phyloP scores from a whole-genome alignment of 2,888 invertebrate genomes.

The Sarcophaga caerulescens region DNA sequence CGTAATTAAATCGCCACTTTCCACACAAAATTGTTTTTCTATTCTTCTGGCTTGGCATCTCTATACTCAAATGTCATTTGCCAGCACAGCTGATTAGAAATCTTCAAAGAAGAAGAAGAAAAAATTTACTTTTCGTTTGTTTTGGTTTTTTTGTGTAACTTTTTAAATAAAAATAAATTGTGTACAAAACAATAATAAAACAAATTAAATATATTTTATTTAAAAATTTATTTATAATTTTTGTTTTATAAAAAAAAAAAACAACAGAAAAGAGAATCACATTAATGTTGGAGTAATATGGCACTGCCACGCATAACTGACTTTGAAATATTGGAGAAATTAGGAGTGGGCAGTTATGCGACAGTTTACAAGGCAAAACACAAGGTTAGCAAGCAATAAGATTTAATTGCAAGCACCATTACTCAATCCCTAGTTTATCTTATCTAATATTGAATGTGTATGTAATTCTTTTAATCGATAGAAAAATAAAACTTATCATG shows the following conservation, averaged over 20 bases:
- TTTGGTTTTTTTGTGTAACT: slow-evolving; percentile 51
- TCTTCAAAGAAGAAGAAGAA: background rate
- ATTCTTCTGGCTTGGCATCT: background rate
- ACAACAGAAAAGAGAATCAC: background rate
- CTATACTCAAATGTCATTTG: background rate
- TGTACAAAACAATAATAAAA: slow-evolving; percentile 1
- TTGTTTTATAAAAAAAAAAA: slow-evolving; percentile 3
- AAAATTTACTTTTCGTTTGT: slow-evolving; percentile 47
- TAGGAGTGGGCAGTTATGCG: slow-evolving; percentile 92
- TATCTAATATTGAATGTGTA: background rate
- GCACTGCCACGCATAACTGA: slow-evolving; percentile 83
- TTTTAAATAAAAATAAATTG: slow-evolving; percentile 26
- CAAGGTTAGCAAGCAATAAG: slow-evolving; percentile 73
- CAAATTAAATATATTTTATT: background rate
- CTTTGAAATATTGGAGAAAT: slow-evolving; percentile 87
- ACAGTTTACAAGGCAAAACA: slow-evolving; percentile 89
- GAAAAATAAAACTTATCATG: slow-evolving; percentile 86
- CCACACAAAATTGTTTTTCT: background rate
- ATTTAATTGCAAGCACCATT: background rate
- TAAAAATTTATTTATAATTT: slow-evolving; percentile 8
- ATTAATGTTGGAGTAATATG: slow-evolving; percentile 67
- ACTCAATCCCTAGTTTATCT: background rate
- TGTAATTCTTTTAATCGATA: slow-evolving; percentile 82
- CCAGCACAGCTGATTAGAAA: slow-evolving; percentile 35
- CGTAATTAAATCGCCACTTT: background rate